Evolutionary conservation across 1,140 invertebrate species (phyloP).

Genomic region (Papilio aristodemus): DNA sequence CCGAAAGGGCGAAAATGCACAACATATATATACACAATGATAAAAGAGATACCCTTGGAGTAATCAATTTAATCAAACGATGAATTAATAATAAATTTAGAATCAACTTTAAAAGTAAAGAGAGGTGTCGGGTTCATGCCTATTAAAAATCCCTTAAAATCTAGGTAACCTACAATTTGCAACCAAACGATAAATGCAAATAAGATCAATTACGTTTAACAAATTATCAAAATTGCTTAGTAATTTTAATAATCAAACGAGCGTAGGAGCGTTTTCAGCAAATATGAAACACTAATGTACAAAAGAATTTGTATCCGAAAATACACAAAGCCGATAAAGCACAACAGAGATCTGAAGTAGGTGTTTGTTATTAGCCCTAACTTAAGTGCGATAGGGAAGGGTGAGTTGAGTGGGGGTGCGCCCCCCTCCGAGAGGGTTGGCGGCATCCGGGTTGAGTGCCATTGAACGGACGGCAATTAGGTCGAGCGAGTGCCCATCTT

Average conservation of each 20-base stretch:
- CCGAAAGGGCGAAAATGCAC: conserved; percentile 45
- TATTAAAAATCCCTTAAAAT: too few relatives aligned
- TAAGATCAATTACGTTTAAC: too few relatives aligned
- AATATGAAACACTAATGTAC: neutral
- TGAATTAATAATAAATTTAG: neutral
- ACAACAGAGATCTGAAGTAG: conserved; percentile 32
- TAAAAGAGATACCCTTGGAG: conserved; percentile 22
- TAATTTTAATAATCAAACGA: too few relatives aligned
- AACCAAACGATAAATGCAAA: too few relatives aligned
- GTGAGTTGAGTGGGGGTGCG: conserved; percentile 36
- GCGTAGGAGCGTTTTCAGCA: too few relatives aligned
- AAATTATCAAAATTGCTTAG: too few relatives aligned
- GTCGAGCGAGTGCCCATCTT: conserved; percentile 50
- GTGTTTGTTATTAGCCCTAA: conserved; percentile 41
- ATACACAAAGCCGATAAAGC: conserved; percentile 19
- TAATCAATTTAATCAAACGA: conserved; percentile 24
- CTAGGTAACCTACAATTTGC: too few relatives aligned
- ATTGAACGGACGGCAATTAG: conserved; percentile 63
- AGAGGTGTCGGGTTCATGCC: too few relatives aligned
- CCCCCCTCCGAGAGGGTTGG: conserved; percentile 40
- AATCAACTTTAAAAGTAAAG: too few relatives aligned
- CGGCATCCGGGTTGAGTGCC: conserved; percentile 58
- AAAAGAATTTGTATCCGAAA: conserved; percentile 13
- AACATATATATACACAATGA: too few relatives aligned
- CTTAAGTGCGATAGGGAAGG: conserved; percentile 32